Percentiles rank a stretch among this genome's conserved stretches.
phyloP scores from a whole-genome alignment of 2,113 vertebrate genomes.

The Ariopsis seemanni region DNA sequence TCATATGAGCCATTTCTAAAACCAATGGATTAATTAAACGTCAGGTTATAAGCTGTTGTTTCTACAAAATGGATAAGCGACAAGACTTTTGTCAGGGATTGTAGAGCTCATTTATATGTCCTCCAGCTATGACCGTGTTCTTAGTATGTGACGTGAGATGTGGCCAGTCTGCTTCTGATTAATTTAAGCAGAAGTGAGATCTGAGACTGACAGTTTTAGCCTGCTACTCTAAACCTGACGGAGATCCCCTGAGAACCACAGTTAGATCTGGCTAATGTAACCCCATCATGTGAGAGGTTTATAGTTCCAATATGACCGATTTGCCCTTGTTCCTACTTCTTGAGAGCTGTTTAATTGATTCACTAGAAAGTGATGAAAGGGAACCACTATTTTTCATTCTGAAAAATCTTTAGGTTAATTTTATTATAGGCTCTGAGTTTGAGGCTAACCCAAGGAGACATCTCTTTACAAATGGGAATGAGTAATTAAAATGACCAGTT shows the following conservation, averaged over 20 bases:
- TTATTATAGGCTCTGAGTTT: slow-evolving; percentile 3
- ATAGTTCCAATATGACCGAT: slow-evolving; percentile 44
- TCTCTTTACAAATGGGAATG: slow-evolving; percentile 9
- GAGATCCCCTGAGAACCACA: slow-evolving; percentile 34
- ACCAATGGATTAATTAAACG: too few relatives aligned
- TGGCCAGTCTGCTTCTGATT: slow-evolving; percentile 51
- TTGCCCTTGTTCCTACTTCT: slow-evolving; percentile 27
- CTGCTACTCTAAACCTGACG: slow-evolving; percentile 45
- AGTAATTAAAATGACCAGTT: slow-evolving; percentile 7
- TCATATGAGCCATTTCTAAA: too few relatives aligned
- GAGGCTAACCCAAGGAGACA: background rate
- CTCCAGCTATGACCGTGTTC: slow-evolving; percentile 20
- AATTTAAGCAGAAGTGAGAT: slow-evolving; percentile 36
- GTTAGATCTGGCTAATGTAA: slow-evolving; percentile 47
- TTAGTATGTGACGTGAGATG: slow-evolving; percentile 5
- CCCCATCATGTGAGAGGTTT: slow-evolving; percentile 39
- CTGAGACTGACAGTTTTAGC: slow-evolving; percentile 39
- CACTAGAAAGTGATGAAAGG: background rate
- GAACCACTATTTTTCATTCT: slow-evolving; percentile 38
- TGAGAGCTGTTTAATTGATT: slow-evolving; percentile 34
- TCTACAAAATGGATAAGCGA: too few relatives aligned
- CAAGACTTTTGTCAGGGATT: too few relatives aligned
- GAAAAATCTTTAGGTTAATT: slow-evolving; percentile 28
- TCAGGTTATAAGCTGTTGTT: too few relatives aligned
- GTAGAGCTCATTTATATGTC: background rate